A percentile compares a stretch with the other conserved stretches of the same genome.
These are phyloP conservation scores for Drosophila parthenogenetica DNA, from an alignment of 2,888 invertebrate species.

Conservation along the genomic window DNA sequence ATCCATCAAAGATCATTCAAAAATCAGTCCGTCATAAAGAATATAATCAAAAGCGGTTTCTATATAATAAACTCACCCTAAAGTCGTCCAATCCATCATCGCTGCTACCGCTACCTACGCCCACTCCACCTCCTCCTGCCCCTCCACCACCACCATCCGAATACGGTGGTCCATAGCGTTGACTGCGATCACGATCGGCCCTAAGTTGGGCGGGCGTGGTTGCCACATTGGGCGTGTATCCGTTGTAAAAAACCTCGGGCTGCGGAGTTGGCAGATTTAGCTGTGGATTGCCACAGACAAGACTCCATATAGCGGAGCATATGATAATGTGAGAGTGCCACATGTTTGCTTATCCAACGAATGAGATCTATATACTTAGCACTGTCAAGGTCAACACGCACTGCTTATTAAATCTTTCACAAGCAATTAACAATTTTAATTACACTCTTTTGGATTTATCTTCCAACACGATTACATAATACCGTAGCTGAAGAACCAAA, in stretches of 20 bases:
- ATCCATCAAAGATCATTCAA: no score
- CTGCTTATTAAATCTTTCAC: slow-evolving; percentile 61
- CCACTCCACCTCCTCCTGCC: slow-evolving; percentile 35
- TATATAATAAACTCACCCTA: slow-evolving; percentile 68
- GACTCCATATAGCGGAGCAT: slow-evolving; percentile 30
- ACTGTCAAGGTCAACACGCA: slow-evolving; percentile 64
- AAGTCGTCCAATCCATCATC: slow-evolving; percentile 84
- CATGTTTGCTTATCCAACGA: slow-evolving; percentile 52
- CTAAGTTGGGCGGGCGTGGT: slow-evolving; percentile 68
- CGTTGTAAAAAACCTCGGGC: slow-evolving; percentile 82
- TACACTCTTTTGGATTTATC: slow-evolving; percentile 42
- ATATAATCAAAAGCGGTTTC: not conserved
- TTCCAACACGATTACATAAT: slow-evolving; percentile 24
- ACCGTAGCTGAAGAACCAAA: slow-evolving; percentile 1
- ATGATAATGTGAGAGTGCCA: slow-evolving; percentile 43
- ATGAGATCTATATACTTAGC: slow-evolving; percentile 59
- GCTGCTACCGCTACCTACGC: slow-evolving; percentile 31
- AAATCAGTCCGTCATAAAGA: no score
- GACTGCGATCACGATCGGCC: slow-evolving; percentile 82
- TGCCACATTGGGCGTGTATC: slow-evolving; percentile 77
- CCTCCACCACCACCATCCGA: slow-evolving; percentile 46
- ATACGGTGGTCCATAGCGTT: slow-evolving; percentile 84
- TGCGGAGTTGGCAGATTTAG: slow-evolving; percentile 86
- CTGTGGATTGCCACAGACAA: slow-evolving; percentile 82
- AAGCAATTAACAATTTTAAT: slow-evolving; percentile 67